A percentile compares a stretch with the other conserved stretches of the same genome.
Evolutionary conservation across 2,888 invertebrate species (phyloP).

Genomic region (Hirtodrosophila duncani): DNA sequence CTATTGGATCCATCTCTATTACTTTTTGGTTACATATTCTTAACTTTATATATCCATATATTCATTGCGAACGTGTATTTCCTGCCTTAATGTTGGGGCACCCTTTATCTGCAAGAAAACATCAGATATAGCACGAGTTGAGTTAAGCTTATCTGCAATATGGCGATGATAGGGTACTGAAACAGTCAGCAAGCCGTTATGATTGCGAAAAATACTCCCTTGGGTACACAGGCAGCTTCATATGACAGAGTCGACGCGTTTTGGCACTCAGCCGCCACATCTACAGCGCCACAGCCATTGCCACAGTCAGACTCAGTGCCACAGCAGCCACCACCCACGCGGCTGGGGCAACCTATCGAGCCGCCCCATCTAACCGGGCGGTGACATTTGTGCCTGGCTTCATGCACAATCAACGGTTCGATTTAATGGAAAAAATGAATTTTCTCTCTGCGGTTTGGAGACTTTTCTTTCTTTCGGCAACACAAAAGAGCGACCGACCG

Average conservation of each 20-base stretch:
- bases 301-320: conserved; percentile 2
- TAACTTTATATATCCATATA: too few species aligned
- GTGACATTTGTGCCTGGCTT: conserved; percentile 70
- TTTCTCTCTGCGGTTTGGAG: conserved; percentile 53
- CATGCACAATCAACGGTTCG: conserved; percentile 75
- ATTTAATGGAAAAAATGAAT: conserved; percentile 74
- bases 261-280: conserved; percentile 22
- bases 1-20: too few species aligned
- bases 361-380: conserved; percentile 65
- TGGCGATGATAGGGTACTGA: too few species aligned
- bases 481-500: conserved; percentile 44
- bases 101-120: too few species aligned
- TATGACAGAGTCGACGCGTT: conserved; percentile 47
- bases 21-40: too few species aligned
- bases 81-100: too few species aligned
- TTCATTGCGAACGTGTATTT: too few species aligned
- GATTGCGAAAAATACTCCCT: conserved; percentile 43
- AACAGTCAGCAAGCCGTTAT: too few species aligned
- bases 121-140: too few species aligned
- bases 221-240: conserved; percentile 41
- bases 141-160: too few species aligned
- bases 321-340: conserved; percentile 18
- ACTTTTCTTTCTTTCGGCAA: conserved; percentile 7
- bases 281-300: background rate
- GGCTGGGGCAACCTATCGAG: conserved; percentile 56